A percentile compares a stretch with the other conserved stretches of the same genome.
Evolutionary conservation across 2,797 vertebrate species (phyloP).

Genomic region (Gallirallus australis): DNA sequence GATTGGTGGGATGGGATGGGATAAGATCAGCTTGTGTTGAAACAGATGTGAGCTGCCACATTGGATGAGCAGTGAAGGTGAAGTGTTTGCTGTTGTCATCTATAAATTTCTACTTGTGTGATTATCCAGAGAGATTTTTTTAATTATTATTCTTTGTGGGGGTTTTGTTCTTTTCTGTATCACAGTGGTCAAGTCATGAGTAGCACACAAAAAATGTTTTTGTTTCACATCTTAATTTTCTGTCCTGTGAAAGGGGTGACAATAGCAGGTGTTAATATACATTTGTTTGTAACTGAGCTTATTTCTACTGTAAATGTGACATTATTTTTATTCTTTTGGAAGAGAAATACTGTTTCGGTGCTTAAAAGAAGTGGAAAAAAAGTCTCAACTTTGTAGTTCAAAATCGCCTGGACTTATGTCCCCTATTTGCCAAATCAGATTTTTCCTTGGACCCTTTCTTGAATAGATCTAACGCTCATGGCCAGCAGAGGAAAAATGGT

Average conservation of each 20-base stretch:
- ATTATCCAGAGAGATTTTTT: not conserved
- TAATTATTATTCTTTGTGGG: not conserved
- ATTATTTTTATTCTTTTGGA: not conserved
- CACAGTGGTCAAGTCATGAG: not conserved
- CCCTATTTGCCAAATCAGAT: not conserved
- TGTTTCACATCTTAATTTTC: not conserved
- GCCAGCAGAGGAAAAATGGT: not conserved
- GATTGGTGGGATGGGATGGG: not conserved
- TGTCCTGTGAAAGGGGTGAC: not conserved
- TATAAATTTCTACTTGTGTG: not conserved
- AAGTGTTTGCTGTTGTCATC: not conserved
- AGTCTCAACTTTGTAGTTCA: not conserved
- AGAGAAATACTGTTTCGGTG: not conserved
- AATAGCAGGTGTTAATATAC: not conserved
- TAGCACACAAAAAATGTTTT: not conserved
- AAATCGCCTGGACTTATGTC: not conserved
- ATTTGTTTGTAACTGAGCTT: not conserved
- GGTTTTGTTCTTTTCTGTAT: not conserved
- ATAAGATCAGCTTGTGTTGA: not conserved
- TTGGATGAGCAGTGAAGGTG: not conserved
- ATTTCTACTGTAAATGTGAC: not conserved
- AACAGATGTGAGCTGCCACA: not conserved
- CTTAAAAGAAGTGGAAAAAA: not conserved
- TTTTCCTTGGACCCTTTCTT: constrained; percentile 9
- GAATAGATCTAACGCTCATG: not conserved